Base-by-base conservation (phyloP, 2,888 invertebrate species). In the Carabus problematicus region DNA sequence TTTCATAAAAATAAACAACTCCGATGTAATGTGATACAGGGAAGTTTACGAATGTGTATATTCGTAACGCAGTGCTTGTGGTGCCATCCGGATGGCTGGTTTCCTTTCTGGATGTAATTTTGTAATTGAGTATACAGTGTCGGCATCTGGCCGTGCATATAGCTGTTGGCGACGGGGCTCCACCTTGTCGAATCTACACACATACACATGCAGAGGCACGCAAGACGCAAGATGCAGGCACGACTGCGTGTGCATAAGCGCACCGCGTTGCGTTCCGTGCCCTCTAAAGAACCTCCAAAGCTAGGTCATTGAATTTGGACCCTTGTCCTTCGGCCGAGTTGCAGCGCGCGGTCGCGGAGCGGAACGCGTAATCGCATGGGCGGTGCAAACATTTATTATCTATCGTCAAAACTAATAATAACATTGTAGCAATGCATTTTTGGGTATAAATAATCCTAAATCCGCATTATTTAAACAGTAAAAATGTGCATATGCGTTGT, bases 241-340 rank as follows among this genome's bases (percentile, higher is more conserved):
- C 19, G 18, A 52, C 19, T 52, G 56, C 55, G 68, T 47, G 29
- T 29, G 29, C 29, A 29, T 29, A 29, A 29, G 29, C 49, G 66
- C 63, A 72, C 69, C 73, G 73, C 72, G 73, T 71, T 72, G 72
- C 12, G 45, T 61, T 47, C 55, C 55, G 78, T 82, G 82, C 79
- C 82, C 83, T 83, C 82, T 79, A 81, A 81, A 81, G 79, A 79
- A 79, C 83, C 83, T 83, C 82, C 79, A 81, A 78, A 41, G 80
- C 78, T 82, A 79, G 82, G 83, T 83, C 82, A 82, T 82, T 82
- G 83, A 82, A 82, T 82, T 80, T 81, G 78, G 82, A 81, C 82
- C 81, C 80, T 82, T 81, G 82, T 81, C 82, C 82, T 81, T 81
- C 80, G 76, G 74, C 77, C 75, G 71, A 52, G 56, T 62, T 61